Evolutionary conservation across 35 echinoderm and acorn worm species (phyloP).

Genomic region (Antedon bifida): DNA sequence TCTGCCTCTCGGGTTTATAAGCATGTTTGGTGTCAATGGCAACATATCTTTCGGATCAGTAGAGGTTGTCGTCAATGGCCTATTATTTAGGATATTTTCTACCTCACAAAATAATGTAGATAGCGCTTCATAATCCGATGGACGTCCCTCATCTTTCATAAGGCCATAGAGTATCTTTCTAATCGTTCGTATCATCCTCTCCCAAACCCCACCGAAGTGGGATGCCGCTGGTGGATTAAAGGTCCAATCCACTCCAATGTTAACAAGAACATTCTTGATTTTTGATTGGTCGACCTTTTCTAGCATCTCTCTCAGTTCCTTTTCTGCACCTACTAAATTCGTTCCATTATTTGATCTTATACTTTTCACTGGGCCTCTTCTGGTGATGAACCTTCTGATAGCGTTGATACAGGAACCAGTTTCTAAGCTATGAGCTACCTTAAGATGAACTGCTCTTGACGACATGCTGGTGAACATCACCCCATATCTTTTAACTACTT

Average conservation of each 20-base stretch:
- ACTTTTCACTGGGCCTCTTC: neutral
- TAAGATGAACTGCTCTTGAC: neutral
- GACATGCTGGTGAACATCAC: neutral
- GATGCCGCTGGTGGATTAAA: neutral
- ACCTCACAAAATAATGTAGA: slow-evolving; percentile 17
- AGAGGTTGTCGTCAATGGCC: slow-evolving; percentile 9
- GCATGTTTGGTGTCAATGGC: neutral
- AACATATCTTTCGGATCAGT: neutral
- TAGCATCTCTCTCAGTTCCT: neutral
- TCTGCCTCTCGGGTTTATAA: neutral
- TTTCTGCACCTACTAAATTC: neutral
- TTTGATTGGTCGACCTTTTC: neutral
- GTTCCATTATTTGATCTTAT: neutral
- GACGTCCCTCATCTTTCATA: neutral
- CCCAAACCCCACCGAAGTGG: slow-evolving; percentile 1
- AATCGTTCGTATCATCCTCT: neutral
- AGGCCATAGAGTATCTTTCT: neutral
- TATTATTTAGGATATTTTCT: slow-evolving; percentile 20
- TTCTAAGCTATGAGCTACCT: neutral
- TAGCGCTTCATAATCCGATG: slow-evolving; percentile 15
- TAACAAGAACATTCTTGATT: neutral
- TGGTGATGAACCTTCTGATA: neutral
- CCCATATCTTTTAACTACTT: neutral
- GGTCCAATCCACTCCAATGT: neutral
- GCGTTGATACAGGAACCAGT: neutral